These are phyloP conservation scores for Andricus curvator DNA, from an alignment of 2,888 invertebrate species.

Conservation along the genomic window DNA sequence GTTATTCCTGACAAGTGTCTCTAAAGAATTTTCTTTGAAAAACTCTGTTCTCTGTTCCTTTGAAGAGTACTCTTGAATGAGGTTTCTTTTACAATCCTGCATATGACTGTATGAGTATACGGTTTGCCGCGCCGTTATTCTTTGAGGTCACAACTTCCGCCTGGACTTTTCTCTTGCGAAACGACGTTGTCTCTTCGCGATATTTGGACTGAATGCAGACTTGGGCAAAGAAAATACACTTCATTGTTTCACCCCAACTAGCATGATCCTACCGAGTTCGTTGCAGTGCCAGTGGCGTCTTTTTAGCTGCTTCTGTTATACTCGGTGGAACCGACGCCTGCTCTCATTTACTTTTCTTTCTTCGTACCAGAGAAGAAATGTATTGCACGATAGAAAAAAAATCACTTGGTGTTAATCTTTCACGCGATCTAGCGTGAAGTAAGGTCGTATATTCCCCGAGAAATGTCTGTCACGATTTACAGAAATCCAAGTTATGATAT, in stretches of 20 bases:
- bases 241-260: conserved; percentile 32
- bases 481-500: not conserved
- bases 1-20: conserved; percentile 33
- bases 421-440: conserved; percentile 65
- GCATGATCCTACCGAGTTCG: conserved; percentile 33
- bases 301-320: conserved; percentile 17
- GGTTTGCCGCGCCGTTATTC: conserved; percentile 28
- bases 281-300: conserved; percentile 15
- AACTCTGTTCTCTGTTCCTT: conserved; percentile 22
- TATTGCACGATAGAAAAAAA: conserved; percentile 3
- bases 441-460: conserved; percentile 58
- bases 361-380: not conserved
- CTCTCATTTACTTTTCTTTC: conserved; percentile 27
- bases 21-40: conserved; percentile 24
- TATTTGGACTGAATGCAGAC: conserved; percentile 28
- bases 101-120: conserved; percentile 25
- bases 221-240: conserved; percentile 32
- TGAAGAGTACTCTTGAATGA: conserved; percentile 22
- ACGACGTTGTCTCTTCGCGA: conserved; percentile 14
- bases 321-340: conserved; percentile 14
- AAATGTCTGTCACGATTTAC: not conserved
- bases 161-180: conserved; percentile 31
- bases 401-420: conserved; percentile 60
- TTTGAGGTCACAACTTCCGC: conserved; percentile 39
- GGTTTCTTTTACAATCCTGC: conserved; percentile 23